These are phyloP conservation scores for Phoxinus dragarum DNA, from an alignment of 2,797 vertebrate genomes.

Conservation along the genomic window DNA sequence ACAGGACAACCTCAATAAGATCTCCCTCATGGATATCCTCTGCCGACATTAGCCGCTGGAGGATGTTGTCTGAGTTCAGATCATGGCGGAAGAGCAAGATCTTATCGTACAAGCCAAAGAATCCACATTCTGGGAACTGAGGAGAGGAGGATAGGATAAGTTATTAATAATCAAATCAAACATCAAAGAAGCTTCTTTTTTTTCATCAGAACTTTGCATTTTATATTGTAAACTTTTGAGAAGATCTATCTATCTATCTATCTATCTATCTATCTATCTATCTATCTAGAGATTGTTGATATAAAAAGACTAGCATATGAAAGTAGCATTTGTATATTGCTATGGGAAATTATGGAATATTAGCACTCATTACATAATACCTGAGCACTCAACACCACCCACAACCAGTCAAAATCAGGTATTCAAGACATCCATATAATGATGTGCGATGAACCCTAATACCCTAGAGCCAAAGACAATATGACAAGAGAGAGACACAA, in stretches of 20 bases:
- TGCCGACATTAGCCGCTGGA: slow-evolving; percentile 92
- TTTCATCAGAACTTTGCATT: background rate
- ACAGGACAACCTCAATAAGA: slow-evolving; percentile 90
- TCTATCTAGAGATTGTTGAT: background rate
- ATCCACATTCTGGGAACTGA: slow-evolving; percentile 95
- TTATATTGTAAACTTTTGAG: background rate
- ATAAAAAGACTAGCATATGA: background rate
- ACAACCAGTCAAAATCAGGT: background rate
- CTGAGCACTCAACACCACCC: background rate
- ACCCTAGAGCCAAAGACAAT: slow-evolving; percentile 5
- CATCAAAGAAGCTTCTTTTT: background rate
- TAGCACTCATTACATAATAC: background rate
- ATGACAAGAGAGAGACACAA: slow-evolving; percentile 1
- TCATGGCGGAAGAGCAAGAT: slow-evolving; percentile 97
- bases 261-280: background rate
- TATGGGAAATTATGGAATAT: background rate
- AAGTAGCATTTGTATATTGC: background rate
- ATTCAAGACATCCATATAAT: background rate
- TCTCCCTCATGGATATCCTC: slow-evolving; percentile 94
- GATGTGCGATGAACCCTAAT: slow-evolving; percentile 6
- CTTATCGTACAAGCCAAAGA: slow-evolving; percentile 99
- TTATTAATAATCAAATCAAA: slow-evolving; percentile 27
- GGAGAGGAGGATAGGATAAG: slow-evolving; percentile 62
- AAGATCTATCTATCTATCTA: background rate
- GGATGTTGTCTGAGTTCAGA: slow-evolving; percentile 95